These are phyloP conservation scores for Halictus quadricinctus DNA, from an alignment of 2,888 invertebrate species.

Conservation along the genomic window DNA sequence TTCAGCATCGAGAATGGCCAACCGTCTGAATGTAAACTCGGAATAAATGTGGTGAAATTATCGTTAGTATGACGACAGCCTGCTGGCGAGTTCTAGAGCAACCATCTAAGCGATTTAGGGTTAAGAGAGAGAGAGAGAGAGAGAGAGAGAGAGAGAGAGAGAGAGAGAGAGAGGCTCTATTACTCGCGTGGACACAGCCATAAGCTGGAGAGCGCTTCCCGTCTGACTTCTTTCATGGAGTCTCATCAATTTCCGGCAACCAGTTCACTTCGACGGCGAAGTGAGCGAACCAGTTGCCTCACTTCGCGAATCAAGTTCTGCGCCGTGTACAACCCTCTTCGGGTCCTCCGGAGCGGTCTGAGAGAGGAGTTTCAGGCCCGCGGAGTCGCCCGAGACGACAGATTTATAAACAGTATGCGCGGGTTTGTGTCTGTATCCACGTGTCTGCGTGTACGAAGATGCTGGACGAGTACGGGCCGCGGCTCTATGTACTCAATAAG, in stretches of 20 bases:
- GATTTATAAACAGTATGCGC: constrained; percentile 69
- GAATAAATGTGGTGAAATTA: neutral
- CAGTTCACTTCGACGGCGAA: constrained; percentile 29
- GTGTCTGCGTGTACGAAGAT: constrained; percentile 21
- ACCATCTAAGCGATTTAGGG: neutral
- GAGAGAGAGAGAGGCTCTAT: neutral
- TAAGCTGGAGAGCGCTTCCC: neutral
- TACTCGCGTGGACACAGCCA: neutral
- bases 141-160: too few relatives aligned
- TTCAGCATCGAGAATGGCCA: neutral
- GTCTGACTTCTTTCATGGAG: neutral
- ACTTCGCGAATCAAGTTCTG: constrained; percentile 40
- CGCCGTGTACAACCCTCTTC: constrained; percentile 18
- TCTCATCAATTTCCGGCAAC: constrained; percentile 27
- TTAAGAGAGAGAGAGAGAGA: too few relatives aligned
- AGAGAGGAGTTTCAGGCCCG: constrained; percentile 20
- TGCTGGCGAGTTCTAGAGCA: neutral
- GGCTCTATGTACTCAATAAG: constrained; percentile 70
- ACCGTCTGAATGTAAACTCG: neutral
- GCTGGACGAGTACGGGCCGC: constrained; percentile 56
- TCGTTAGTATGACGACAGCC: neutral
- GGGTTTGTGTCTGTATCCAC: neutral
- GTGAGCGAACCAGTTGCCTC: constrained; percentile 20
- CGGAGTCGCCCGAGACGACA: constrained; percentile 53
- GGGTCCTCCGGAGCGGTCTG: neutral